Evolutionary conservation across 2,888 invertebrate genomes (phyloP).

Genomic region (Campopleginae sp.): DNA sequence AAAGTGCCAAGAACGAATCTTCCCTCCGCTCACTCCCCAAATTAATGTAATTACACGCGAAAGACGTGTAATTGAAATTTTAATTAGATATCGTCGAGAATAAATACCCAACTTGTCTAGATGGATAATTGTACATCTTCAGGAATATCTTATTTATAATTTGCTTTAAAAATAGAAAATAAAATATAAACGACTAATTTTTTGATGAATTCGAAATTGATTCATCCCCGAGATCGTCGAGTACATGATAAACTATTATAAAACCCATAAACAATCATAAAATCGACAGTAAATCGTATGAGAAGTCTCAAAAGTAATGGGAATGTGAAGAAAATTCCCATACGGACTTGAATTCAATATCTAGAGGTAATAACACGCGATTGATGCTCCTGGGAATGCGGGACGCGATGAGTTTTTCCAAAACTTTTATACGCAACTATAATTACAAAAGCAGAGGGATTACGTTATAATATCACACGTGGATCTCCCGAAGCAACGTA

Average conservation of each 20-base stretch:
- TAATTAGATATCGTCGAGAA: slow-evolving; percentile 35
- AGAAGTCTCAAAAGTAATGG: not conserved
- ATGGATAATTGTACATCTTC: slow-evolving; percentile 4
- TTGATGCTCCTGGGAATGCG: not conserved
- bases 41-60: slow-evolving; percentile 29
- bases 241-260: not conserved
- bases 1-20: slow-evolving; percentile 12
- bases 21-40: not conserved
- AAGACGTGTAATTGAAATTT: slow-evolving; percentile 24
- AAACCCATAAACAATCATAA: not conserved
- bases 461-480: slow-evolving; percentile 5
- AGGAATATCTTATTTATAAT: not conserved
- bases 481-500: slow-evolving; percentile 15
- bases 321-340: not conserved
- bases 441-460: slow-evolving; percentile 15
- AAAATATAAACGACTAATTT: not conserved
- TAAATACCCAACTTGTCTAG: not conserved
- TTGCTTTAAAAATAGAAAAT: not conserved
- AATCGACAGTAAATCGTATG: not conserved
- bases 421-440: not conserved
- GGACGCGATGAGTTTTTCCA: not conserved
- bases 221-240: not conserved
- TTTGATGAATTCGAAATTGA: not conserved
- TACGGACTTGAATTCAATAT: not conserved
- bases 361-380: not conserved